phyloP scores from a whole-genome alignment of 1,140 invertebrate genomes.

The Atopsyche davidsoni region DNA sequence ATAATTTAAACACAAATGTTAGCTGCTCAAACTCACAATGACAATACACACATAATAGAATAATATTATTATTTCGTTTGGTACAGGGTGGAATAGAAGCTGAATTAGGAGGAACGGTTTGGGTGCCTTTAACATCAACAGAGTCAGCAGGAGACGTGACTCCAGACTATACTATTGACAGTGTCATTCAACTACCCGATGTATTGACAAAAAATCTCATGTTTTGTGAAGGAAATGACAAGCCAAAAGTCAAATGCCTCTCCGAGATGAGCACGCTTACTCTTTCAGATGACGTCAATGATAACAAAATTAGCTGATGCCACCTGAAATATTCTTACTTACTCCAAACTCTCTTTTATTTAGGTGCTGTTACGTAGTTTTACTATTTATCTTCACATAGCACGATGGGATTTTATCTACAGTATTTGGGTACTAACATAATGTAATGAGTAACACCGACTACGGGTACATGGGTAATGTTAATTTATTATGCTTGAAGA shows the following conservation, averaged over 20 bases:
- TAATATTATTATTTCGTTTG: constrained; percentile 33
- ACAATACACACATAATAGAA: neutral
- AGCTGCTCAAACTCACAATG: neutral
- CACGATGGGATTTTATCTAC: too few relatives aligned
- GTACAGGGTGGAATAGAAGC: constrained; percentile 66
- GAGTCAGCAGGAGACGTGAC: constrained; percentile 38
- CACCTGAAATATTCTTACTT: constrained; percentile 8
- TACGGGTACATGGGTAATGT: too few relatives aligned
- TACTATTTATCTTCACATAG: too few relatives aligned
- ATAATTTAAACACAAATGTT: too few relatives aligned
- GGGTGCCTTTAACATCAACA: constrained; percentile 57
- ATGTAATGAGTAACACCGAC: too few relatives aligned
- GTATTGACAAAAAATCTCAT: constrained; percentile 41
- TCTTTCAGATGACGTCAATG: constrained; percentile 6
- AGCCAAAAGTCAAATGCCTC: neutral
- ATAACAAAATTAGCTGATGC: constrained; percentile 16
- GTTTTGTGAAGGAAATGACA: neutral
- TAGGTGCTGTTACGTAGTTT: constrained; percentile 21
- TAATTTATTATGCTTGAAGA: too few relatives aligned
- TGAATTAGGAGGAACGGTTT: constrained; percentile 67
- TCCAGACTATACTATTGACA: constrained; percentile 46
- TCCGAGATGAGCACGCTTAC: constrained; percentile 1
- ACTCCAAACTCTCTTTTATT: constrained; percentile 9
- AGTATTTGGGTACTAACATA: too few relatives aligned
- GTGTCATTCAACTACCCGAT: constrained; percentile 43